phyloP scores from a whole-genome alignment of 2,888 invertebrate genomes.

The Acanthosepion esculentum region DNA sequence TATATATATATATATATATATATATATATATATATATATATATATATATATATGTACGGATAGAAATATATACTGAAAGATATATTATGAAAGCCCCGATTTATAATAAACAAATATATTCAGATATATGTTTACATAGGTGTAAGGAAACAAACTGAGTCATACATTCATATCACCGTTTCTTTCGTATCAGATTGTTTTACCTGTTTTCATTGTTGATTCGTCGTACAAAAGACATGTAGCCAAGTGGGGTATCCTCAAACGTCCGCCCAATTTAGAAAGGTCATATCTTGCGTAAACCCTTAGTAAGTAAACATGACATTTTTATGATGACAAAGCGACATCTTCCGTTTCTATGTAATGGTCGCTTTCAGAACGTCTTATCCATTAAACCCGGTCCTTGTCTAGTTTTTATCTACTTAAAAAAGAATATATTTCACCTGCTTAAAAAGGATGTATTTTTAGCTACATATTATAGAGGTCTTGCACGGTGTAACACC shows the following conservation, averaged over 20 bases:
- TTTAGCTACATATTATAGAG: no score
- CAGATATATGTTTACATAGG: no score
- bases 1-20: no score
- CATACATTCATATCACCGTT: neutral
- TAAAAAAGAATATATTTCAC: neutral
- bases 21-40: neutral
- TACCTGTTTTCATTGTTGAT: slow-evolving; percentile 7
- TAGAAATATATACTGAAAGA: neutral
- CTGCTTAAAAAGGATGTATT: no score
- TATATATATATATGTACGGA: neutral
- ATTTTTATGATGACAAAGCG: slow-evolving; percentile 23
- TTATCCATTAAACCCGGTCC: neutral
- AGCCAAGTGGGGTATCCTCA: neutral
- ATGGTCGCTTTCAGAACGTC: neutral
- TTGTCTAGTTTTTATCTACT: neutral
- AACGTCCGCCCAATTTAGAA: neutral
- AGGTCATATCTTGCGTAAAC: neutral
- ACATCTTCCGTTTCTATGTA: neutral
- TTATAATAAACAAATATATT: neutral
- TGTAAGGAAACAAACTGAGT: neutral
- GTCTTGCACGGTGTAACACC: no score
- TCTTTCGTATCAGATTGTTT: neutral
- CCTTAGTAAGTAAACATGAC: neutral
- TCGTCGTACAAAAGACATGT: neutral
- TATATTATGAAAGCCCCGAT: neutral